Conservation (phyloP, 2,888 invertebrate species). For the Orthonychiurus folsomi region DNA sequence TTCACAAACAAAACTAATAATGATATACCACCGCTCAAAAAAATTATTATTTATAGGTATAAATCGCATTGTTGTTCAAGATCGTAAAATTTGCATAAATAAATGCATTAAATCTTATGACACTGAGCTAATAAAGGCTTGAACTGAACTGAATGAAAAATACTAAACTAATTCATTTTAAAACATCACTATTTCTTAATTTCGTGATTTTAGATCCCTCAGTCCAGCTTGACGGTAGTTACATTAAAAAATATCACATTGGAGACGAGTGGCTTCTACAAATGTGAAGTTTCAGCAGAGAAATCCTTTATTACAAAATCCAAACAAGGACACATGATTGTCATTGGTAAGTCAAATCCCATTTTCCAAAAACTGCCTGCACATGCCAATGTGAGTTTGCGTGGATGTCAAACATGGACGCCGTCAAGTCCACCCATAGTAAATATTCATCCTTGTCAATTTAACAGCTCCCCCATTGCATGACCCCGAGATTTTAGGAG, state of each 20-base stretch:
- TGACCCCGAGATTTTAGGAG: slow-evolving; percentile 34
- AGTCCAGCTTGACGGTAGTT: slow-evolving; percentile 31
- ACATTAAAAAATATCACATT: slow-evolving; percentile 34
- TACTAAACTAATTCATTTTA: no score
- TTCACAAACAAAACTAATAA: no score
- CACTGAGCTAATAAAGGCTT: no score
- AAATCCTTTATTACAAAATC: slow-evolving; percentile 33
- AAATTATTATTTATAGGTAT: no score
- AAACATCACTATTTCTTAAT: slow-evolving; percentile 1
- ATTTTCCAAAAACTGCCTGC: background rate
- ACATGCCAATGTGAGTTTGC: no score
- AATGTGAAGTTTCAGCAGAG: slow-evolving; percentile 39
- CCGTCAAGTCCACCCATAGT: no score
- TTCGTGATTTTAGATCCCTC: slow-evolving; percentile 21
- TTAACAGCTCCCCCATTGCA: slow-evolving; percentile 31
- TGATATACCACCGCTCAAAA: no score
- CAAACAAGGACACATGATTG: slow-evolving; percentile 32
- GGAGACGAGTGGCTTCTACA: slow-evolving; percentile 32
- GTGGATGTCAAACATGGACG: no score
- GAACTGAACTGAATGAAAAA: no score
- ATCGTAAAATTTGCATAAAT: no score
- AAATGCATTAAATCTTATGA: no score
- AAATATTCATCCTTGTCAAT: background rate
- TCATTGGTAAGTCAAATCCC: slow-evolving; percentile 22
- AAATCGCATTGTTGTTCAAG: no score